Percentiles rank a stretch among this genome's conserved stretches.
Evolutionary conservation across 2,888 invertebrate species (phyloP).

Genomic region (Ectropis crepuscularia): DNA sequence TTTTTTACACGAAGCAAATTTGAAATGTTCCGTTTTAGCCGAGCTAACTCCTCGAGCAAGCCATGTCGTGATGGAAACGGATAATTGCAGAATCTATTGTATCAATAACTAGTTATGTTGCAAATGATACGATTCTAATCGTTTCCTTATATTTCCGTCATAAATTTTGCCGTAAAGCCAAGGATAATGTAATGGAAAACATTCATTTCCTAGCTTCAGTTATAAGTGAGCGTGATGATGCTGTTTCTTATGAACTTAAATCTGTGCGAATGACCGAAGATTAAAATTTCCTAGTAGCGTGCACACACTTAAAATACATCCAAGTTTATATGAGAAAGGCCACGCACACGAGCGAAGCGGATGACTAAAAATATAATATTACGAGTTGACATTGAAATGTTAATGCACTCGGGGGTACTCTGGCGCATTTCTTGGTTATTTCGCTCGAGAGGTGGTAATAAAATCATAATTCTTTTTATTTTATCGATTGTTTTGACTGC

Average conservation of each 20-base stretch:
- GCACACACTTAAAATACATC: slow-evolving; percentile 49
- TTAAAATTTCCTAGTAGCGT: slow-evolving; percentile 68
- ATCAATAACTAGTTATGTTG: slow-evolving; percentile 66
- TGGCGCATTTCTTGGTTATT: slow-evolving; percentile 74
- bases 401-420: slow-evolving; percentile 77
- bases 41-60: slow-evolving; percentile 43
- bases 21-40: slow-evolving; percentile 51
- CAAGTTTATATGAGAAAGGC: slow-evolving; percentile 64
- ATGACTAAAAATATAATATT: slow-evolving; percentile 81
- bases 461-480: slow-evolving; percentile 62
- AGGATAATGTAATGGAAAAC: slow-evolving; percentile 43
- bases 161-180: slow-evolving; percentile 37
- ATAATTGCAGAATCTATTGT: slow-evolving; percentile 61
- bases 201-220: slow-evolving; percentile 44
- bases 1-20: slow-evolving; percentile 56
- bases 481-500: slow-evolving; percentile 74
- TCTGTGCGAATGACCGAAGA: slow-evolving; percentile 68
- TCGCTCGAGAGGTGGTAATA: slow-evolving; percentile 55
- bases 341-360: slow-evolving; percentile 65
- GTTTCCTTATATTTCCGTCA: slow-evolving; percentile 61
- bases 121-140: slow-evolving; percentile 68
- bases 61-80: slow-evolving; percentile 60
- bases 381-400: slow-evolving; percentile 84
- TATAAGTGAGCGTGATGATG: slow-evolving; percentile 45
- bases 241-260: slow-evolving; percentile 49